A percentile compares a stretch with the other conserved stretches of the same genome.
These are phyloP conservation scores for Scolanthus callimorphus DNA, from an alignment of 92 coral and sea anemone species.

Conservation along the genomic window DNA sequence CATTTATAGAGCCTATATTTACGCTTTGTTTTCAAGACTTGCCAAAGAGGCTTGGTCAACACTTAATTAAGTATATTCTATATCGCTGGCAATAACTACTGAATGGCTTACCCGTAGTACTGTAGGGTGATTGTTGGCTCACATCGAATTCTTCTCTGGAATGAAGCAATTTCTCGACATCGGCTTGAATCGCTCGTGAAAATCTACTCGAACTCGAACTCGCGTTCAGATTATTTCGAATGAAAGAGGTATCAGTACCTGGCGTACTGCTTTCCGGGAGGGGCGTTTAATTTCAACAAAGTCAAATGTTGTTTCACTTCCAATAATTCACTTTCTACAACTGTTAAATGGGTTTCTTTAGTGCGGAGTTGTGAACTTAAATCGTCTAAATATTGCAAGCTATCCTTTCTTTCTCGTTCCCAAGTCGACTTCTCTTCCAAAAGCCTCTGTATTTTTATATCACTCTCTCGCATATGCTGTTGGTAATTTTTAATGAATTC, in stretches of 20 bases:
- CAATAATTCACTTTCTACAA: slow-evolving; percentile 65
- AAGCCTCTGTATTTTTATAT: slow-evolving; percentile 45
- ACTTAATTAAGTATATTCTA: slow-evolving; percentile 5
- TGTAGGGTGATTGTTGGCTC: slow-evolving; percentile 7
- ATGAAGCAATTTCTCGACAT: slow-evolving; percentile 49
- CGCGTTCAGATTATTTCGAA: slow-evolving; percentile 32
- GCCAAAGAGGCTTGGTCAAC: neutral
- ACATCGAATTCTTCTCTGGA: slow-evolving; percentile 19
- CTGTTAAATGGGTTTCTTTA: slow-evolving; percentile 70
- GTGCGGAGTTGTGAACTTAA: slow-evolving; percentile 63
- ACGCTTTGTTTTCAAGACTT: neutral
- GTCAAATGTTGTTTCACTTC: slow-evolving; percentile 68
- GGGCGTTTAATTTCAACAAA: slow-evolving; percentile 31
- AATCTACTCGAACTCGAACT: slow-evolving; percentile 31
- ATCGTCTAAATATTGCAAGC: slow-evolving; percentile 28
- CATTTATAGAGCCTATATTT: no score
- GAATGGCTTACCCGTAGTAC: slow-evolving; percentile 24
- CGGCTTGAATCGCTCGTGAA: slow-evolving; percentile 51
- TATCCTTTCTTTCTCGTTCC: slow-evolving; percentile 48
- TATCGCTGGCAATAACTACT: neutral
- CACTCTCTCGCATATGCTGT: slow-evolving; percentile 84
- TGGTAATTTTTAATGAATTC: slow-evolving; percentile 94
- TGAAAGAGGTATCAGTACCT: neutral
- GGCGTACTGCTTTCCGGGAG: neutral
- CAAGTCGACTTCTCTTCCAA: slow-evolving; percentile 57